phyloP scores from a whole-genome alignment of 2,113 vertebrate species.

The Ibidorhyncha struthersii region DNA sequence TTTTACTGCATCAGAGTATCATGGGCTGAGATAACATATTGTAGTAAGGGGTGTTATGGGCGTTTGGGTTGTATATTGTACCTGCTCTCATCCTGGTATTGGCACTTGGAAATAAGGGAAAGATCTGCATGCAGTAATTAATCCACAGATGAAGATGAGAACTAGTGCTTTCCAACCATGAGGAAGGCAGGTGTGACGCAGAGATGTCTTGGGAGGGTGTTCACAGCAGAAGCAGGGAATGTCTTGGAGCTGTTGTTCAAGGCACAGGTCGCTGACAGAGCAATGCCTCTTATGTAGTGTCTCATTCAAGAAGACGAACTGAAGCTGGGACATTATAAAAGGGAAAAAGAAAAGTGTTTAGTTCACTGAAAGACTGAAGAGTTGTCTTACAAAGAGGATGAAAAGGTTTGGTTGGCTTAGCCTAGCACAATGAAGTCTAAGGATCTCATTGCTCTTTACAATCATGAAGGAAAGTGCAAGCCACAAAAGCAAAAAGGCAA shows the following conservation, averaged over 20 bases:
- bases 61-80: neutral
- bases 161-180: neutral
- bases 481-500: neutral
- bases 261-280: neutral
- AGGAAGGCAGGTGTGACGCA: neutral
- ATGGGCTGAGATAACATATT: neutral
- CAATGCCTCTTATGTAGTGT: neutral
- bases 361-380: neutral
- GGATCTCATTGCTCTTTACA: neutral
- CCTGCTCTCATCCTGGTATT: neutral
- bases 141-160: neutral
- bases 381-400: neutral
- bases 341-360: neutral
- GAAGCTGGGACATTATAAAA: neutral
- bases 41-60: rapidly evolving
- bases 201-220: neutral
- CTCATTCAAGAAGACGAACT: neutral
- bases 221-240: neutral
- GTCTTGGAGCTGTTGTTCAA: neutral
- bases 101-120: neutral
- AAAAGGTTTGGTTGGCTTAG: neutral
- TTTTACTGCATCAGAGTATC: neutral
- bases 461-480: neutral
- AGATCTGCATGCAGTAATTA: neutral
- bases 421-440: neutral